Conservation (phyloP, 2,113 vertebrate species). For the Oncorhynchus masou region DNA sequence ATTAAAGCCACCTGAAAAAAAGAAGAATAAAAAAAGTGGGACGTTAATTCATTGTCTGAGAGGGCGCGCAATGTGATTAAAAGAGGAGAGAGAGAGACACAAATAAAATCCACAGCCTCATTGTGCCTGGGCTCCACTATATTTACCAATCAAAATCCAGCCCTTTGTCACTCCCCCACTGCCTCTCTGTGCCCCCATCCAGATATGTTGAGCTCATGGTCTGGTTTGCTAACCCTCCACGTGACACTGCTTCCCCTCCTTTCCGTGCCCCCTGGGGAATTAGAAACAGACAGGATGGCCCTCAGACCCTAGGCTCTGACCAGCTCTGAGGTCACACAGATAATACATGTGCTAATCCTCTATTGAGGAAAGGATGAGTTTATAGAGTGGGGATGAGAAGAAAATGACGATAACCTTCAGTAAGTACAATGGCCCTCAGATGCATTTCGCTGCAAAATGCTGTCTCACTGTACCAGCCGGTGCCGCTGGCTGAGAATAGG, state of each 20-base stretch:
- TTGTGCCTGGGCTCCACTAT: conserved; percentile 35
- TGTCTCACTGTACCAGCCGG: conserved; percentile 3
- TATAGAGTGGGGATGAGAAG: conserved; percentile 17
- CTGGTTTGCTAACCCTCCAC: not conserved
- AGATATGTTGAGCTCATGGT: conserved; percentile 18
- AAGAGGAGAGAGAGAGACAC: conserved; percentile 27
- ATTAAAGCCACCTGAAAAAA: conserved; percentile 4
- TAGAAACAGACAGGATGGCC: conserved; percentile 15
- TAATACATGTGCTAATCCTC: conserved; percentile 21
- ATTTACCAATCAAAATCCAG: conserved; percentile 46
- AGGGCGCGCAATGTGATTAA: conserved; percentile 31
- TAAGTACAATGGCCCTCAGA: not conserved
- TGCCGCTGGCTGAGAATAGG: no score
- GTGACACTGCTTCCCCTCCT: not conserved
- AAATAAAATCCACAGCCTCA: conserved; percentile 18
- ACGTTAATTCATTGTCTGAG: conserved; percentile 49
- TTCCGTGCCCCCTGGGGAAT: not conserved
- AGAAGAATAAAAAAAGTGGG: conserved; percentile 20
- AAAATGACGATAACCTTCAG: conserved; percentile 30
- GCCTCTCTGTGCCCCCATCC: conserved; percentile 7
- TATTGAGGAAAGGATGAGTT: conserved; percentile 2
- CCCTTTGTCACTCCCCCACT: conserved; percentile 6
- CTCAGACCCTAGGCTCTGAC: conserved; percentile 7
- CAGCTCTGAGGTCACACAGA: conserved; percentile 11
- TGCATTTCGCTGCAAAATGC: conserved; percentile 11